These are phyloP conservation scores for Zonitis immaculata DNA, from an alignment of 2,888 invertebrate species.

Conservation along the genomic window DNA sequence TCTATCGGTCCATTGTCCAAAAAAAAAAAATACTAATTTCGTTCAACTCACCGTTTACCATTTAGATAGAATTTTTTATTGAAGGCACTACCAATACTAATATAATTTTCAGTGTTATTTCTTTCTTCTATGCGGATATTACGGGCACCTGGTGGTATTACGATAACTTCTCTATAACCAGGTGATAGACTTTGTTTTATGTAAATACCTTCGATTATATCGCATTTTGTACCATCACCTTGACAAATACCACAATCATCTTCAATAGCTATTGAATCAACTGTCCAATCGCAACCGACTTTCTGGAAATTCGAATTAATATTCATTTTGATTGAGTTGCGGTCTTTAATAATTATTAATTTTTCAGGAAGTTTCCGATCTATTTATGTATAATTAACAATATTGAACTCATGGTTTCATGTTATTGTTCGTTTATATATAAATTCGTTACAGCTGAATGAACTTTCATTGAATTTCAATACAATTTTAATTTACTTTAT, in stretches of 20 bases:
- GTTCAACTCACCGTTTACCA: conserved; percentile 61
- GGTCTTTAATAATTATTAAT: too few species aligned
- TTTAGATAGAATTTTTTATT: conserved; percentile 71
- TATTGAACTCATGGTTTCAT: too few species aligned
- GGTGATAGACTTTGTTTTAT: conserved; percentile 49
- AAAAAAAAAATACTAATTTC: too few species aligned
- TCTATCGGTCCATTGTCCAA: background rate
- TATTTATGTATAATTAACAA: too few species aligned
- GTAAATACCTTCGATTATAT: conserved; percentile 60
- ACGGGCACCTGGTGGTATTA: conserved; percentile 73
- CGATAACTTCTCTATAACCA: conserved; percentile 60
- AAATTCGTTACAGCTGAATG: too few species aligned
- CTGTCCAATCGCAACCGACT: conserved; percentile 88
- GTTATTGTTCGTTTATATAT: too few species aligned
- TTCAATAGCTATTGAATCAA: conserved; percentile 73
- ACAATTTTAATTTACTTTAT: too few species aligned
- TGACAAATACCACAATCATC: conserved; percentile 85
- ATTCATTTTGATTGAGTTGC: too few species aligned
- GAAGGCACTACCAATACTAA: conserved; percentile 70
- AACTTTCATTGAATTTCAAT: too few species aligned
- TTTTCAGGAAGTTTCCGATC: too few species aligned
- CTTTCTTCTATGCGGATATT: conserved; percentile 75
- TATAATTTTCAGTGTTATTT: conserved; percentile 69
- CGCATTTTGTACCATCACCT: conserved; percentile 77
- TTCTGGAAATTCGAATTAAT: conserved; percentile 60